phyloP scores from a whole-genome alignment of 2,113 vertebrate species.

The Cephalopholis sonnerati region DNA sequence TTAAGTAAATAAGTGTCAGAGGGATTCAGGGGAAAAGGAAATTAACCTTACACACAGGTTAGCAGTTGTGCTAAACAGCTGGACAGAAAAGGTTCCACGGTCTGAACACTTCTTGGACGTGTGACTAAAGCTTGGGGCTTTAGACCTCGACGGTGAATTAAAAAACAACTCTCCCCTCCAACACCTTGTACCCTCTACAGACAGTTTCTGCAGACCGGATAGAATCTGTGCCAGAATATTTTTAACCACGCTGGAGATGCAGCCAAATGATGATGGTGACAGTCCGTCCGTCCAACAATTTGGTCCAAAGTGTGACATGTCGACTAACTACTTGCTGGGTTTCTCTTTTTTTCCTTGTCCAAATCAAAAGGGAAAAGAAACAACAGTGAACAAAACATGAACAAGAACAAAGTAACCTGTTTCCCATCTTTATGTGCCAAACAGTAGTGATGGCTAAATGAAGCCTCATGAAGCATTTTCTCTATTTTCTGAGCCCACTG shows the following conservation, averaged over 20 bases:
- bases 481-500: too few species aligned
- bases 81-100: background rate
- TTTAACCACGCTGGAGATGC: background rate
- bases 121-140: background rate
- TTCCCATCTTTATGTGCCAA: too few species aligned
- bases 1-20: constrained; percentile 22
- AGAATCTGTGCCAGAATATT: constrained; percentile 27
- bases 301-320: background rate
- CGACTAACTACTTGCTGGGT: background rate
- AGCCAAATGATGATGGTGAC: constrained; percentile 27
- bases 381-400: too few species aligned
- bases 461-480: too few species aligned
- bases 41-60: background rate
- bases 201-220: constrained; percentile 15
- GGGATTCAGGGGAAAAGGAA: background rate
- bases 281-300: background rate
- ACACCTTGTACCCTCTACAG: background rate
- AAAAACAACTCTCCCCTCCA: background rate
- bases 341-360: background rate
- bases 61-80: background rate
- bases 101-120: background rate
- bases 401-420: background rate
- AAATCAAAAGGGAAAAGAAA: background rate
- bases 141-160: too few species aligned
- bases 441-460: too few species aligned